Base-by-base conservation (phyloP, 2,888 invertebrate genomes). In the Drosophila nr. fundita region DNA sequence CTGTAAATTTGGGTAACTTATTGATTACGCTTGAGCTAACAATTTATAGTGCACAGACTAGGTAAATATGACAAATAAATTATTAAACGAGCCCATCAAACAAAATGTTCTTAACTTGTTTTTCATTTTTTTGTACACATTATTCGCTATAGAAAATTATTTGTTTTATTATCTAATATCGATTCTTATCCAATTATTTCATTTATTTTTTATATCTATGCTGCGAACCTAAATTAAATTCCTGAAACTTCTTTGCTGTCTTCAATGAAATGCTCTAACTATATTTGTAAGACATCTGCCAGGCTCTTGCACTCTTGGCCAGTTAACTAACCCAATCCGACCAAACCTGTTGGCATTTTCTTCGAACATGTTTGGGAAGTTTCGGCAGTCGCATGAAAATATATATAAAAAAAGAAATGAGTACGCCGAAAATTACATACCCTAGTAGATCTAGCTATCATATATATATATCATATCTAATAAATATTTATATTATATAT, bases 311-410 rank as follows among this genome's bases (percentile, higher is more conserved):
- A 72, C 58, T 34, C 58, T 57, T 58, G 32, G 54, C 50, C 10
- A 53, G 42, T 49, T 29, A 68, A 52, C 62, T 40, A 48, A 21
- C 32, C 30, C n/a, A 55, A 55, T 27, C 54, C n/a, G 24, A 49
- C 42, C 45, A 70, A 82, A 84, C 81, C 70, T 64, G 81, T 81
- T 84, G 59, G 30, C 34, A 61, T 40, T 57, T 66, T 48, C 29
- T 54, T 49, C 36, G 24, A 76, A 71, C 77, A 29, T 52, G 72
- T 67, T 67, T 71, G 59, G 48, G 40, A 55, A 57, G 52, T 54
- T 63, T 55, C 36, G 40, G 34, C 59, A 15, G 11, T 30, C 18
- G 34, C 18, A 53, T 24, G 38, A 30, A 54, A 48, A 49, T 27
- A 2, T 15, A 10, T 3, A 24, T 10, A 21, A 29, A 36, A 30